These are phyloP conservation scores for Zele albiditarsus DNA, from an alignment of 2,888 invertebrate genomes.

Conservation along the genomic window DNA sequence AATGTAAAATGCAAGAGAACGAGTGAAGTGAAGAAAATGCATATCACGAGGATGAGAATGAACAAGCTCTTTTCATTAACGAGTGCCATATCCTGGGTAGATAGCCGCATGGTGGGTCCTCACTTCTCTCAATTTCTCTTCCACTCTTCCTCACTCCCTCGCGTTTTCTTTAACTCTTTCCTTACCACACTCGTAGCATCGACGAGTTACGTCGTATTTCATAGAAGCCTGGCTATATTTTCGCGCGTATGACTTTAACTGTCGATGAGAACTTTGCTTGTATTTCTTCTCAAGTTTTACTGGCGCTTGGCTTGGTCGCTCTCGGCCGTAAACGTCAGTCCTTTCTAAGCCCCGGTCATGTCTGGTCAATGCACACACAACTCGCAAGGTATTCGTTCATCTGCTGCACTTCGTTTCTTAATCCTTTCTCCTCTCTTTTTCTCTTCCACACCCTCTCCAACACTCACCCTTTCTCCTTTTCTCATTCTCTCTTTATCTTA, in stretches of 20 bases:
- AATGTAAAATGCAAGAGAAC: constrained; percentile 6
- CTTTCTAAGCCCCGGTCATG: constrained; percentile 42
- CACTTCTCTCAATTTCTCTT: constrained; percentile 30
- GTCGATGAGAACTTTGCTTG: constrained; percentile 66
- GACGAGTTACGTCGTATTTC: constrained; percentile 62
- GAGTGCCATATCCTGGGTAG: constrained; percentile 45
- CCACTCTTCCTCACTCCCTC: constrained; percentile 27
- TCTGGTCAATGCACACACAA: constrained; percentile 5
- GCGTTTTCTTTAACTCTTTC: constrained; percentile 41
- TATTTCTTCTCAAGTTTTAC: constrained; percentile 68
- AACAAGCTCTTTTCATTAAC: constrained; percentile 58
- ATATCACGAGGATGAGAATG: constrained; percentile 33
- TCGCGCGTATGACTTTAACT: constrained; percentile 71
- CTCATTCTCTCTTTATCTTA: background rate
- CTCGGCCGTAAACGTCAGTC: constrained; percentile 65
- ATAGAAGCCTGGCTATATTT: constrained; percentile 66
- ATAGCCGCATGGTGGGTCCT: constrained; percentile 17
- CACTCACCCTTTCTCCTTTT: constrained; percentile 27
- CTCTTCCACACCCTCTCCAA: constrained; percentile 22
- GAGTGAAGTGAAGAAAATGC: constrained; percentile 36
- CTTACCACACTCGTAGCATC: background rate
- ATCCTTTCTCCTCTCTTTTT: constrained; percentile 31
- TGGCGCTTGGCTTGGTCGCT: constrained; percentile 64
- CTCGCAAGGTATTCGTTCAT: constrained; percentile 43
- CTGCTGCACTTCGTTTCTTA: constrained; percentile 32